Base-by-base conservation (phyloP, 2,113 vertebrate species). In the Falcunculus frontatus region DNA sequence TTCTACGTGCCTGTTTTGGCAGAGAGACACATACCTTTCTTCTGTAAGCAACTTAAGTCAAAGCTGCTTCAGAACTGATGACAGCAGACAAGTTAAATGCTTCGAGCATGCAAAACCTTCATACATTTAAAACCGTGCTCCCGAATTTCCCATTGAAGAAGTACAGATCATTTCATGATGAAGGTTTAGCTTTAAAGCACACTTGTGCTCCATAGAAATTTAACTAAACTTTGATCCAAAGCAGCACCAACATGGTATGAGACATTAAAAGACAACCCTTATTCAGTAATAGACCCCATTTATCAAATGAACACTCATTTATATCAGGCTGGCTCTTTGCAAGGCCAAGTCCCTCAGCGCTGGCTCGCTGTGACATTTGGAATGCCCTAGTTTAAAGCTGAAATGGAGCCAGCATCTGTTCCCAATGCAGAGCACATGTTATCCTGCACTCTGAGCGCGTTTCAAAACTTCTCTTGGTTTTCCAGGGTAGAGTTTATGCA, bases 361-460 rank as follows among this genome's bases (percentile, higher is more conserved):
- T 88, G 74, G 82, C 93, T 95, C 27, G 52, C 95, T 88, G 93
- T 95, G 96, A 94, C 95, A 97, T 96, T 96, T 95, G 90, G 80
- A 94, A 92, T 97, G 95, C 82, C 90, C 92, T 42, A 96, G 88
- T 96, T 97, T 94, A 86, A 95, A 90, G 87, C 95, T 96, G 96
- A 96, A 96, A 93, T 7, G 8, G 72, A 96, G 93, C 90, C 96
- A 96, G 82, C 76, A 67, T 85, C 93, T 90, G 90, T 52, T 95
- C 93, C 88, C 88, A 80, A 55, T 25, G 83, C 90, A 93, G 76
- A 93, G 85, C 93, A 95, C 93, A 85, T 27, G 64, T 37, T 93
- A 92, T 44, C 87, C 67, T 77, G 73, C 69, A 67, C 85, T 86
- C 68, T 29, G 75, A 86, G 88, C 0, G 5, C 27, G 5, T 75